Percentiles rank a stretch among this genome's conserved stretches.
Evolutionary conservation across 2,888 invertebrate genomes (phyloP).

Genomic region (Cyclophora punctaria): DNA sequence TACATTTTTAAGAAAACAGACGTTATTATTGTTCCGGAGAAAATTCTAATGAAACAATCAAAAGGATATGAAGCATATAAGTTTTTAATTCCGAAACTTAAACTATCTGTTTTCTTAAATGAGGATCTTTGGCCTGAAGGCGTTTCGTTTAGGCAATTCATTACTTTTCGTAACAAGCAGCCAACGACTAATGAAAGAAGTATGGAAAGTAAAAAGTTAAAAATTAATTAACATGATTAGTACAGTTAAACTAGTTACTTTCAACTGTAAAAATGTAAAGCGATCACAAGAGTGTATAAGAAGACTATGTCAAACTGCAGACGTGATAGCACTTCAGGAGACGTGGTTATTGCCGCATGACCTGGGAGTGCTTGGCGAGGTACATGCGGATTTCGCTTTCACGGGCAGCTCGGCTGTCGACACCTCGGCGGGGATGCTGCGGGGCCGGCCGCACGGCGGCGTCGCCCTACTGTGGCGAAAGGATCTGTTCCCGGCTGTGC

Average conservation of each 20-base stretch:
- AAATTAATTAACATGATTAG: conserved; percentile 2
- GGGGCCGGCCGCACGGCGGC: not conserved
- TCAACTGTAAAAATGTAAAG: conserved; percentile 10
- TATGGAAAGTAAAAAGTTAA: no score
- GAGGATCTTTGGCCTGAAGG: conserved; percentile 19
- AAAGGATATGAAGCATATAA: conserved; percentile 14
- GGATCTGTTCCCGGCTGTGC: not conserved
- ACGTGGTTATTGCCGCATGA: conserved; percentile 10
- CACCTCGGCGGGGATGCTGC: not conserved
- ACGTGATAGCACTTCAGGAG: not conserved
- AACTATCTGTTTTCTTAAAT: conserved; percentile 11
- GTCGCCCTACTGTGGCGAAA: not conserved
- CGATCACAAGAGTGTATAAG: conserved; percentile 10
- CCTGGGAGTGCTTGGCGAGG: not conserved
- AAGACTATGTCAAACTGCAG: conserved; percentile 6
- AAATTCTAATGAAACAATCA: conserved; percentile 10
- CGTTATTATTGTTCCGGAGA: conserved; percentile 6
- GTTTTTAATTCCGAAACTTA: conserved; percentile 13
- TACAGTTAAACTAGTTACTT: not conserved
- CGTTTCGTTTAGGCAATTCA: conserved; percentile 13
- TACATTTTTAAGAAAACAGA: conserved; percentile 12
- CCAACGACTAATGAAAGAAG: no score
- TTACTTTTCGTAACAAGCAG: no score
- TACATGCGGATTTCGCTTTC: conserved; percentile 3
- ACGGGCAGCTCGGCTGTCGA: conserved; percentile 10